These are phyloP conservation scores for Hirtodrosophila alboralis DNA, from an alignment of 2,888 invertebrate genomes.

Conservation along the genomic window DNA sequence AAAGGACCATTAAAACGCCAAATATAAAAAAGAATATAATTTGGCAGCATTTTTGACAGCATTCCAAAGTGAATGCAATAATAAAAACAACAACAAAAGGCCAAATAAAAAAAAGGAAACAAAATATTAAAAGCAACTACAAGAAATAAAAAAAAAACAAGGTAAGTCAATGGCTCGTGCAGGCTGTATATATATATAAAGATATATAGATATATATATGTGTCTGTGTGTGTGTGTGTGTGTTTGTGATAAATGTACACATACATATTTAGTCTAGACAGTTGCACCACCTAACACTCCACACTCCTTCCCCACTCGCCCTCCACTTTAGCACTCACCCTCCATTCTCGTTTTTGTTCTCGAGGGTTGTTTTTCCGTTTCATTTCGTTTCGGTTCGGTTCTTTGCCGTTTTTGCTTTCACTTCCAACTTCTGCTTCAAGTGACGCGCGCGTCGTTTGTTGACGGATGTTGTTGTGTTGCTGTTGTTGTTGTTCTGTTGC, in stretches of 20 bases:
- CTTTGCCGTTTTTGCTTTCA: constrained; percentile 54
- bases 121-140: constrained; percentile 5
- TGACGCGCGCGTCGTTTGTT: constrained; percentile 62
- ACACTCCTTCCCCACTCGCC: constrained; percentile 6
- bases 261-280: constrained; percentile 68
- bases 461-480: constrained; percentile 74
- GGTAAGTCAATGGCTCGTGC: constrained; percentile 62
- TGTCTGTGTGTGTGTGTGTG: constrained; percentile 13
- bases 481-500: too few species aligned
- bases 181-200: constrained; percentile 3
- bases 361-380: constrained; percentile 71
- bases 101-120: constrained; percentile 3
- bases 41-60: constrained; percentile 27
- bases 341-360: constrained; percentile 14
- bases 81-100: constrained; percentile 23
- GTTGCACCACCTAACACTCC: constrained; percentile 50
- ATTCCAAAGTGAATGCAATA: constrained; percentile 43
- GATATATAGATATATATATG: constrained; percentile 1
- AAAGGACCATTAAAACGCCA: constrained; percentile 36
- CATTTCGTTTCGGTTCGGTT: constrained; percentile 45
- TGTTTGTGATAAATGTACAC: constrained; percentile 44
- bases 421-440: constrained; percentile 49
- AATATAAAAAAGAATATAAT: constrained; percentile 15
- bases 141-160: constrained; percentile 36
- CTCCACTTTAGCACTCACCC: constrained; percentile 5